These are phyloP conservation scores for Hesperia comma DNA, from an alignment of 2,888 invertebrate species.

Conservation along the genomic window DNA sequence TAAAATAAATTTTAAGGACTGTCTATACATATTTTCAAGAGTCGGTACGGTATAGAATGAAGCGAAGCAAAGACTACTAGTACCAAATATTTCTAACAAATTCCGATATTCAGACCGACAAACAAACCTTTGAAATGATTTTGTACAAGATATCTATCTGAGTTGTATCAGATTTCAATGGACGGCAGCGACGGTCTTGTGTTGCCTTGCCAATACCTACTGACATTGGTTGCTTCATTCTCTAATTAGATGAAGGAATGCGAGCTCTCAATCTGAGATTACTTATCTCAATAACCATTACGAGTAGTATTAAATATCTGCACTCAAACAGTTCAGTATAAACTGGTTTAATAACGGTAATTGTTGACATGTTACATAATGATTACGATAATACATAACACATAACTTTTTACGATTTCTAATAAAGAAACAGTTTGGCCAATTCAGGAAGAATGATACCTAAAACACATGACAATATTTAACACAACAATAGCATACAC, in stretches of 20 bases:
- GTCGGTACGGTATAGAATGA: too few relatives aligned
- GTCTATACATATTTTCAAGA: too few relatives aligned
- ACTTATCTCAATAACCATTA: neutral
- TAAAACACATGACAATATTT: too few relatives aligned
- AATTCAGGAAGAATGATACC: too few relatives aligned
- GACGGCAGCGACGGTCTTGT: neutral
- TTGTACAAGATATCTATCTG: neutral
- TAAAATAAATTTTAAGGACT: too few relatives aligned
- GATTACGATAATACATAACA: neutral
- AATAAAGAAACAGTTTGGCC: too few relatives aligned
- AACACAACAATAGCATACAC: too few relatives aligned
- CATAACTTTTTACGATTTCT: too few relatives aligned
- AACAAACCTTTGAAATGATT: neutral
- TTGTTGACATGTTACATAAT: neutral
- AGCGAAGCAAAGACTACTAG: too few relatives aligned
- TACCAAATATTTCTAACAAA: neutral
- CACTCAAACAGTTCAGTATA: neutral
- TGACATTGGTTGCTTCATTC: neutral
- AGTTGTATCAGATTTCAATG: constrained; percentile 1
- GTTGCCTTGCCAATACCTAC: neutral
- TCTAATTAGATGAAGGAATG: constrained; percentile 11
- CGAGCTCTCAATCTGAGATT: constrained; percentile 8
- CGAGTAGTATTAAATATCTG: neutral
- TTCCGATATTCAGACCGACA: neutral
- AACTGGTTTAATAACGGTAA: neutral